Conservation (phyloP, 2,888 invertebrate genomes). For the Clistopyga incitator region DNA sequence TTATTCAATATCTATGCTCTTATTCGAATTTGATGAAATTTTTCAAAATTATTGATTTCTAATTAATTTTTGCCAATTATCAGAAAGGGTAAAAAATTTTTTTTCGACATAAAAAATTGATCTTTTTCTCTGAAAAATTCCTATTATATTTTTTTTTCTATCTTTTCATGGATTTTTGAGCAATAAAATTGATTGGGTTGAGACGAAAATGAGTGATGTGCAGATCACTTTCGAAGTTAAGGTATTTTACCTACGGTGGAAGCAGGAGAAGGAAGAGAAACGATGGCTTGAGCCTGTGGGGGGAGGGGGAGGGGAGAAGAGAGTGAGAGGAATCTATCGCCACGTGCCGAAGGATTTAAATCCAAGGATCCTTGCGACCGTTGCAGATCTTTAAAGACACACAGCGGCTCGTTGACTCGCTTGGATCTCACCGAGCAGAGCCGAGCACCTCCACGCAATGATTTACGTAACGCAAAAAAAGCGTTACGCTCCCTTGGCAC, state of each 20-base stretch:
- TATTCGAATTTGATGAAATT: no score
- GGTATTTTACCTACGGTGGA: constrained; percentile 5
- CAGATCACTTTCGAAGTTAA: neutral
- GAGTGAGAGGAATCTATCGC: constrained; percentile 59
- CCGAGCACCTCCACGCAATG: constrained; percentile 37
- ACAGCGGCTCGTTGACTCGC: constrained; percentile 45
- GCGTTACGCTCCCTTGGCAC: constrained; percentile 25
- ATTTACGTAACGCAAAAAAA: constrained; percentile 71
- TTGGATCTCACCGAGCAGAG: constrained; percentile 43
- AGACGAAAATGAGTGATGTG: neutral
- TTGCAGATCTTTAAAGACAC: constrained; percentile 73
- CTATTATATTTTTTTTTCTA: no score
- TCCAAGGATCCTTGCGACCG: constrained; percentile 77
- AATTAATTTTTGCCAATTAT: no score
- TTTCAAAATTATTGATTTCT: no score
- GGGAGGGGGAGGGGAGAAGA: neutral
- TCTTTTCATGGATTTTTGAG: no score
- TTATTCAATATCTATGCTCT: no score
- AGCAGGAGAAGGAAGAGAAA: constrained; percentile 35
- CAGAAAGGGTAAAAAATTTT: no score
- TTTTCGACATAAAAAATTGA: no score
- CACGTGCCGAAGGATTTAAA: constrained; percentile 78
- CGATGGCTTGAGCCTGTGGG: neutral
- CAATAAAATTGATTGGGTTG: neutral
- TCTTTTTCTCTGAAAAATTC: no score